Percentiles rank a stretch among this genome's conserved stretches.
phyloP scores from a whole-genome alignment of 2,888 invertebrate species.

The Nymphalis polychloros region DNA sequence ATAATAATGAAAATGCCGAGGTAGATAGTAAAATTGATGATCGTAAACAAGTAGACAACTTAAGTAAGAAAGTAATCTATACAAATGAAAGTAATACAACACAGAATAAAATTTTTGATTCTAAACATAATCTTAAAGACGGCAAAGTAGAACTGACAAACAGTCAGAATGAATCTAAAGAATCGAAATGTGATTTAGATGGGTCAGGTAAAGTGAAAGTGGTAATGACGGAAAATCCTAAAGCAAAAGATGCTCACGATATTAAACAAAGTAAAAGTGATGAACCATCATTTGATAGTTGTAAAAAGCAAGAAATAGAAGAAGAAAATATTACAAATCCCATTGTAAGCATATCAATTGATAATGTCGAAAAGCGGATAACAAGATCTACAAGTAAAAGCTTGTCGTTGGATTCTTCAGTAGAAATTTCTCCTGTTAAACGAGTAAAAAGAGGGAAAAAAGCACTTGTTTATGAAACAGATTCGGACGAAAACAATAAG shows the following conservation, averaged over 20 bases:
- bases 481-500: slow-evolving; percentile 49
- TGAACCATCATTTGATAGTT: slow-evolving; percentile 22
- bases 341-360: slow-evolving; percentile 26
- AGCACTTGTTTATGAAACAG: slow-evolving; percentile 52
- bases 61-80: not conserved
- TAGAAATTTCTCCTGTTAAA: slow-evolving; percentile 30
- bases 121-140: not conserved
- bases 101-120: slow-evolving; percentile 10
- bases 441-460: slow-evolving; percentile 50
- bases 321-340: slow-evolving; percentile 28
- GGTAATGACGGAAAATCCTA: not conserved
- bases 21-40: slow-evolving; percentile 1
- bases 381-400: slow-evolving; percentile 53
- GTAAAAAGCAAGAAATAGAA: slow-evolving; percentile 32
- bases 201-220: slow-evolving; percentile 1
- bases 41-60: not conserved
- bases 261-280: slow-evolving; percentile 19
- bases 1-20: slow-evolving; percentile 12
- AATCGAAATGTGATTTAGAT: not conserved
- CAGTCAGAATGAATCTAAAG: not conserved
- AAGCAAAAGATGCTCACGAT: not conserved
- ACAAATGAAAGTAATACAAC: slow-evolving; percentile 13
- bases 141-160: not conserved
- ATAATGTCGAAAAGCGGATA: slow-evolving; percentile 41
- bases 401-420: slow-evolving; percentile 29